A percentile compares a stretch with the other conserved stretches of the same genome.
These are phyloP conservation scores for Rhagoletis zephyria DNA, from an alignment of 1,140 invertebrate species.

Conservation along the genomic window DNA sequence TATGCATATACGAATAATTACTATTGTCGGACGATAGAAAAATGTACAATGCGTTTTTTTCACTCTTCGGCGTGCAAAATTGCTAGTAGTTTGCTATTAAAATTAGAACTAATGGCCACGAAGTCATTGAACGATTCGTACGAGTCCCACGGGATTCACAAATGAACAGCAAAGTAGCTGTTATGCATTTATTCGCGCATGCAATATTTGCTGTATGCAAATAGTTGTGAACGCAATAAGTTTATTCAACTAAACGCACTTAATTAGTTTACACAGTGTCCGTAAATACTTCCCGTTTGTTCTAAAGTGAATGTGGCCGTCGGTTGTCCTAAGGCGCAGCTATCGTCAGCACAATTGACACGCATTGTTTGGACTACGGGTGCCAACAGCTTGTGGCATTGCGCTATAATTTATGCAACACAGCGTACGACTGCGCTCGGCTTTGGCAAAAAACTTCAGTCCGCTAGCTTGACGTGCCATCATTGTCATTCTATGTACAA, in stretches of 20 bases:
- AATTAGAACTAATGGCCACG: conserved; percentile 20
- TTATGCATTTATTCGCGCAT: background rate
- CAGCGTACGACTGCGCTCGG: conserved; percentile 10
- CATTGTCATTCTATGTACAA: background rate
- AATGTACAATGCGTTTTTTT: background rate
- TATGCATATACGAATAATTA: background rate
- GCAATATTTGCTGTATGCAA: background rate
- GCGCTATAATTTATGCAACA: conserved; percentile 21
- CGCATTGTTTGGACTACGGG: conserved; percentile 13
- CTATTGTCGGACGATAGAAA: background rate
- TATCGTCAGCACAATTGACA: background rate
- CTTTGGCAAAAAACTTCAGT: background rate
- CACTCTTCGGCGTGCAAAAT: background rate
- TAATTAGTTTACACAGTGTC: conserved; percentile 19
- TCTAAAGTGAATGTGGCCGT: background rate
- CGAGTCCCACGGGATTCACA: background rate
- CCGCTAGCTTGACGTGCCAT: background rate
- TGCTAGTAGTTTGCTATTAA: background rate
- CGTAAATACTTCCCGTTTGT: conserved; percentile 31
- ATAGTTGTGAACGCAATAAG: background rate
- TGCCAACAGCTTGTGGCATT: background rate
- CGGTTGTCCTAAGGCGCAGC: background rate
- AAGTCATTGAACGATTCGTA: conserved; percentile 5
- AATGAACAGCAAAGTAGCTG: background rate
- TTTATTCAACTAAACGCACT: conserved; percentile 16